Percentiles rank a stretch among this genome's conserved stretches.
phyloP scores from a whole-genome alignment of 2,888 invertebrate genomes.

The Synanthedon andrenaeformis region DNA sequence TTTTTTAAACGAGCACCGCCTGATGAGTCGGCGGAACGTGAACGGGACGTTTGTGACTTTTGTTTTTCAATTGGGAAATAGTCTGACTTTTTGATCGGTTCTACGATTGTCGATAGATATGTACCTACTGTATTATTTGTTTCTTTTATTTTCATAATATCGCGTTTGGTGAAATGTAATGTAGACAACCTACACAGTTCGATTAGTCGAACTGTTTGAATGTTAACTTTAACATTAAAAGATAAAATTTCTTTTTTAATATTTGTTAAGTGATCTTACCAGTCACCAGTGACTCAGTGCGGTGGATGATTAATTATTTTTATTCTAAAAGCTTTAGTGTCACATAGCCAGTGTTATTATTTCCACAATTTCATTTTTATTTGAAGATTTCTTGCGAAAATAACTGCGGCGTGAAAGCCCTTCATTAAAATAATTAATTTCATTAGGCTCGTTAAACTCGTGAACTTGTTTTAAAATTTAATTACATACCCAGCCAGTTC shows the following conservation, averaged over 20 bases:
- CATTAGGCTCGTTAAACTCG: constrained; percentile 47
- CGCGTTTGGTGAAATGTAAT: not conserved
- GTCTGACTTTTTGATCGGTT: constrained; percentile 1
- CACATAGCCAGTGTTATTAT: no score
- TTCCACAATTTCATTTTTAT: not conserved
- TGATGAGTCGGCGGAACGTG: constrained; percentile 2
- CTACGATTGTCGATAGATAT: not conserved
- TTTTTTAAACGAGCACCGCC: constrained; percentile 11
- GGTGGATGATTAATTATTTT: not conserved
- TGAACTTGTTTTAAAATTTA: constrained; percentile 45
- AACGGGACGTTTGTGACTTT: not conserved
- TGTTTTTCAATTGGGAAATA: constrained; percentile 1
- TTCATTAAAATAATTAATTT: constrained; percentile 60
- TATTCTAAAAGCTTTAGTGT: not conserved
- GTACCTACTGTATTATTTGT: not conserved
- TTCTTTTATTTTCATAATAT: not conserved
- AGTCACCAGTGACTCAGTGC: no score
- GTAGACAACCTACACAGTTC: no score
- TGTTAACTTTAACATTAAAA: no score
- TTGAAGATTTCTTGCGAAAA: not conserved
- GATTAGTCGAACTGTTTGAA: no score
- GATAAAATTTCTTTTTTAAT: no score
- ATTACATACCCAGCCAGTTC: constrained; percentile 17
- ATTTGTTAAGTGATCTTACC: no score
- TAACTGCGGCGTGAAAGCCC: constrained; percentile 15